phyloP scores from a whole-genome alignment of 1,140 invertebrate species.

The Anastatus disparis region DNA sequence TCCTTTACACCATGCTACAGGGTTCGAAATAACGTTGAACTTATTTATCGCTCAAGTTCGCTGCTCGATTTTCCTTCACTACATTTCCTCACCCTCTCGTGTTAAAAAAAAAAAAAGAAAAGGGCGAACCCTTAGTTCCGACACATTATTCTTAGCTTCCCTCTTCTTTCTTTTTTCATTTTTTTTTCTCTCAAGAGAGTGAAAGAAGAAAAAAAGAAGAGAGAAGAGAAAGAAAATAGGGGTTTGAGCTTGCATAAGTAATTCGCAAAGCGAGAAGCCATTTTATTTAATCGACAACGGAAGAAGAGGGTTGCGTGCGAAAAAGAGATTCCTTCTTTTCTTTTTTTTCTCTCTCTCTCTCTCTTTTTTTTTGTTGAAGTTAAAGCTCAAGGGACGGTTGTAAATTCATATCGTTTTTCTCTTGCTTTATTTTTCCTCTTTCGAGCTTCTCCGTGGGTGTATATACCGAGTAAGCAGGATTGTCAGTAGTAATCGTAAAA shows the following conservation, averaged over 20 bases:
- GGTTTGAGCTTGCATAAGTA: conserved; percentile 47
- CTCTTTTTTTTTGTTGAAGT: conserved; percentile 23
- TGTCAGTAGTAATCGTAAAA: conserved; percentile 48
- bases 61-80: conserved; percentile 11
- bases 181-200: too few species aligned
- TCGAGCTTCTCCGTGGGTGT: not conserved
- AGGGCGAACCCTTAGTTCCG: conserved; percentile 13
- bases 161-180: not conserved
- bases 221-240: not conserved
- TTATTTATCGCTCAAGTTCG: conserved; percentile 36
- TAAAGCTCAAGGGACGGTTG: conserved; percentile 47
- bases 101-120: not conserved
- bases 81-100: not conserved
- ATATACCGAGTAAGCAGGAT: not conserved
- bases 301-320: not conserved
- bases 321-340: too few species aligned
- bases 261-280: conserved; percentile 49
- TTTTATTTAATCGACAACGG: conserved; percentile 57
- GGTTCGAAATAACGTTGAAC: conserved; percentile 12
- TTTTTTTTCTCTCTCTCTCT: too few species aligned
- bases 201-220: too few species aligned
- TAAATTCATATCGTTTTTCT: conserved; percentile 47
- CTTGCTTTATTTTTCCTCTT: not conserved
- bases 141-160: conserved; percentile 32
- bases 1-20: not conserved